Conservation (phyloP, 2,797 vertebrate genomes). For the Ctenopoma multispine region DNA sequence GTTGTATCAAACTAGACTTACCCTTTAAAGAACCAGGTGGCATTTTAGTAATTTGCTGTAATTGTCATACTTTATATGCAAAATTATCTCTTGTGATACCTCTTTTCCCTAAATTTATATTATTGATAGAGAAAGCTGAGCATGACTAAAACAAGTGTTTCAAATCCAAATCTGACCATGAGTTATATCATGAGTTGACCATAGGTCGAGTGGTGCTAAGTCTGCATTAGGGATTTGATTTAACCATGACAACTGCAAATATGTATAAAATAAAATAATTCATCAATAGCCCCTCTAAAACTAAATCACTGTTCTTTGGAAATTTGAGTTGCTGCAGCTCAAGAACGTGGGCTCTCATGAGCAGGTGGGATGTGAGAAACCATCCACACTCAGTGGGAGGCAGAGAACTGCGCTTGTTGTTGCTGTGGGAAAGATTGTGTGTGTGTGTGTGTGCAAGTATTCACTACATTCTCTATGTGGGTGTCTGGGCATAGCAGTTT, state of each 20-base stretch:
- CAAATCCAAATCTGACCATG: slow-evolving; percentile 52
- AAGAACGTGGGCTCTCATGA: slow-evolving; percentile 80
- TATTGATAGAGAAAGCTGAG: slow-evolving; percentile 40
- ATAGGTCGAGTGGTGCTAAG: slow-evolving; percentile 32
- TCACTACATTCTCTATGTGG: slow-evolving; percentile 75
- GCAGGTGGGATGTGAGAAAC: slow-evolving; percentile 87
- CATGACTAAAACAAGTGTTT: slow-evolving; percentile 41
- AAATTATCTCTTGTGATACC: not conserved
- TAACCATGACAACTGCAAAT: slow-evolving; percentile 41
- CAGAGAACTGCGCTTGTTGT: slow-evolving; percentile 79
- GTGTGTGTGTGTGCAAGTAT: slow-evolving; percentile 52
- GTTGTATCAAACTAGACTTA: slow-evolving; percentile 17
- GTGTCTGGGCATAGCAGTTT: slow-evolving; percentile 80
- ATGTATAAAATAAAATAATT: slow-evolving; percentile 46
- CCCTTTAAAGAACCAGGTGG: not conserved
- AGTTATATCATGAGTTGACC: slow-evolving; percentile 6
- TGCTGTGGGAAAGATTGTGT: slow-evolving; percentile 77
- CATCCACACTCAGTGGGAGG: slow-evolving; percentile 85
- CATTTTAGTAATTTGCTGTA: not conserved
- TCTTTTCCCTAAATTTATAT: slow-evolving; percentile 28
- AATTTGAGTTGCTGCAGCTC: slow-evolving; percentile 72
- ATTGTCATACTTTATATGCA: not conserved
- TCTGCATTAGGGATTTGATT: slow-evolving; percentile 40
- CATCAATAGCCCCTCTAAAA: slow-evolving; percentile 34
- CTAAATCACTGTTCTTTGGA: slow-evolving; percentile 64